Percentiles rank a stretch among this genome's conserved stretches.
Conservation (phyloP, 1,140 invertebrate genomes). For the Helicoverpa zea region DNA sequence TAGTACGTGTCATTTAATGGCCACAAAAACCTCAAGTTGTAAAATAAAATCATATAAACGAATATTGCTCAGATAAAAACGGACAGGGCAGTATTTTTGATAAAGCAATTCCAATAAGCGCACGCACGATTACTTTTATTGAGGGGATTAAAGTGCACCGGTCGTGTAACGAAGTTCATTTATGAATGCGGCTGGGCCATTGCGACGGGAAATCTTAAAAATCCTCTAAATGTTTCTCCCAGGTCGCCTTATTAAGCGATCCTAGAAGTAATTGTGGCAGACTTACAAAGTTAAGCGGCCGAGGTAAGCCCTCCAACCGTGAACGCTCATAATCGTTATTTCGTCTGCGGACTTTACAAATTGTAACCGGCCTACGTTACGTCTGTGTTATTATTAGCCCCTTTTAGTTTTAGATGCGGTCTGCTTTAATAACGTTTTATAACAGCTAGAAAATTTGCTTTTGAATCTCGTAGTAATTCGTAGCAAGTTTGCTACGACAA, state of each 20-base stretch:
- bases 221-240: slow-evolving; percentile 69
- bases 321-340: slow-evolving; percentile 83
- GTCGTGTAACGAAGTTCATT: slow-evolving; percentile 69
- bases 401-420: slow-evolving; percentile 34
- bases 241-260: slow-evolving; percentile 79
- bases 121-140: slow-evolving; percentile 76
- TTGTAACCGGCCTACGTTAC: slow-evolving; percentile 63
- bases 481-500: slow-evolving; percentile 15
- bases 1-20: slow-evolving; percentile 18
- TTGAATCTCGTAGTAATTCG: slow-evolving; percentile 18
- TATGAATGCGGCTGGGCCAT: slow-evolving; percentile 62
- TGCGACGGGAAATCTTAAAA: slow-evolving; percentile 73
- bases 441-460: slow-evolving; percentile 12
- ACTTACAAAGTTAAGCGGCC: slow-evolving; percentile 82
- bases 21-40: slow-evolving; percentile 45
- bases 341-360: slow-evolving; percentile 84
- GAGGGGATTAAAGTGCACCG: slow-evolving; percentile 72
- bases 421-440: slow-evolving; percentile 21
- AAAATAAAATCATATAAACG: slow-evolving; percentile 49
- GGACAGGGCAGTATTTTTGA: slow-evolving; percentile 59
- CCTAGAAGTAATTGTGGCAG: slow-evolving; percentile 82
- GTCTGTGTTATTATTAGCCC: slow-evolving; percentile 55
- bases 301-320: slow-evolving; percentile 69
- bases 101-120: slow-evolving; percentile 72
- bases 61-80: slow-evolving; percentile 51